Conservation (phyloP, 1,140 invertebrate genomes). For the Hypsibius dujardini region DNA sequence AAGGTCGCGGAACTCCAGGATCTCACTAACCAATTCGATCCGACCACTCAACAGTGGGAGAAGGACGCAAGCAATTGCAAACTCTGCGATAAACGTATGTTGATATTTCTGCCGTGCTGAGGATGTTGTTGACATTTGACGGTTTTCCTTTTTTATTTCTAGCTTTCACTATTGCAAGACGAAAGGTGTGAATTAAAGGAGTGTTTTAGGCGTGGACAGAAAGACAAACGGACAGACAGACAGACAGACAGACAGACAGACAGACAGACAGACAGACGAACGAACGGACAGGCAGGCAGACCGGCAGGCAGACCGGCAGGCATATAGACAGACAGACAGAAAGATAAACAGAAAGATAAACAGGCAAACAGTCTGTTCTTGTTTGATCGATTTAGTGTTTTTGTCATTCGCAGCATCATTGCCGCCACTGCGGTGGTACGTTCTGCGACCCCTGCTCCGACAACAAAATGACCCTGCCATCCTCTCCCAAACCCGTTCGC, state of each 20-base stretch:
- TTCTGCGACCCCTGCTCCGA: slow-evolving; percentile 83
- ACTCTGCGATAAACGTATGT: slow-evolving; percentile 48
- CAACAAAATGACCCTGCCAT: slow-evolving; percentile 66
- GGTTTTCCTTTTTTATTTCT: neutral
- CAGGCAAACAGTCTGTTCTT: no score
- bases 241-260: no score
- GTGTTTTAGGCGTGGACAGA: no score
- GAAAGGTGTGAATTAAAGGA: slow-evolving; percentile 48
- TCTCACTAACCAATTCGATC: slow-evolving; percentile 38
- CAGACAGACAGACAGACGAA: no score
- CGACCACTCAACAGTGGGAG: slow-evolving; percentile 66
- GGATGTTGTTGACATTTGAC: neutral
- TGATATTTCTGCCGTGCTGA: slow-evolving; percentile 10
- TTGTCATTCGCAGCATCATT: slow-evolving; percentile 58
- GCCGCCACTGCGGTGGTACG: slow-evolving; percentile 79
- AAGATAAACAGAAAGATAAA: no score
- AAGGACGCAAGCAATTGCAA: slow-evolving; percentile 63
- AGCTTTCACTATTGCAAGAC: slow-evolving; percentile 70
- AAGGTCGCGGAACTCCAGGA: slow-evolving; percentile 72
- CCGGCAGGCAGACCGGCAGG: no score
- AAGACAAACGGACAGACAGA: no score
- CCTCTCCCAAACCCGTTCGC: slow-evolving; percentile 64
- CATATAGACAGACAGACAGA: no score
- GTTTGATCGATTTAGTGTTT: no score
- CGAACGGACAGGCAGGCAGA: no score